A percentile compares a stretch with the other conserved stretches of the same genome.
phyloP scores from a whole-genome alignment of 1,140 invertebrate genomes.

The Ostrea denselamellosa region DNA sequence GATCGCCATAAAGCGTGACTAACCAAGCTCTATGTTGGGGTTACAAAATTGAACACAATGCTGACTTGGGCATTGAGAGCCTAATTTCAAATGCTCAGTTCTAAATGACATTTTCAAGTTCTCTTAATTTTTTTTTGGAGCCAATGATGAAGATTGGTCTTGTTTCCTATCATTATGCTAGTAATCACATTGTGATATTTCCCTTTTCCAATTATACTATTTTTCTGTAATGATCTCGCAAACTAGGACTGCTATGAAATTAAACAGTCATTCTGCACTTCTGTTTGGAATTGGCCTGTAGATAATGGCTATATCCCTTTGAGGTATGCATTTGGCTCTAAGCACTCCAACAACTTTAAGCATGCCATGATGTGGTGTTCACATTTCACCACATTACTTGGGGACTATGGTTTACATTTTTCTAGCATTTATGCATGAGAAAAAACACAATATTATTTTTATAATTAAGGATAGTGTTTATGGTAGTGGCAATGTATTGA shows the following conservation, averaged over 20 bases:
- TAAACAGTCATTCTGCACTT: background rate
- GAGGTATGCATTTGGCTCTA: background rate
- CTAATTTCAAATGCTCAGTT: constrained; percentile 13
- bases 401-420: background rate
- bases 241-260: background rate
- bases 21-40: constrained; percentile 7
- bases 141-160: constrained; percentile 12
- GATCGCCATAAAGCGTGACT: constrained; percentile 4
- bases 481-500: constrained; percentile 8
- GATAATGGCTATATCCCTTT: background rate
- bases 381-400: background rate
- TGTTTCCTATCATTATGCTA: constrained; percentile 23
- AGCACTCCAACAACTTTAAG: background rate
- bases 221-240: constrained; percentile 1
- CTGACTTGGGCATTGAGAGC: background rate
- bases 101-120: background rate
- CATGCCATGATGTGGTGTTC: background rate
- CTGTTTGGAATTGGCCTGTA: background rate
- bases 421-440: background rate
- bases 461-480: background rate
- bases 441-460: background rate
- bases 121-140: background rate
- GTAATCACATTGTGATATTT: constrained; percentile 8
- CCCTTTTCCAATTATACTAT: background rate
- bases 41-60: constrained; percentile 15